A percentile compares a stretch with the other conserved stretches of the same genome.
Evolutionary conservation across 1,140 invertebrate genomes (phyloP).

Genomic region (Hypsibius dujardini): DNA sequence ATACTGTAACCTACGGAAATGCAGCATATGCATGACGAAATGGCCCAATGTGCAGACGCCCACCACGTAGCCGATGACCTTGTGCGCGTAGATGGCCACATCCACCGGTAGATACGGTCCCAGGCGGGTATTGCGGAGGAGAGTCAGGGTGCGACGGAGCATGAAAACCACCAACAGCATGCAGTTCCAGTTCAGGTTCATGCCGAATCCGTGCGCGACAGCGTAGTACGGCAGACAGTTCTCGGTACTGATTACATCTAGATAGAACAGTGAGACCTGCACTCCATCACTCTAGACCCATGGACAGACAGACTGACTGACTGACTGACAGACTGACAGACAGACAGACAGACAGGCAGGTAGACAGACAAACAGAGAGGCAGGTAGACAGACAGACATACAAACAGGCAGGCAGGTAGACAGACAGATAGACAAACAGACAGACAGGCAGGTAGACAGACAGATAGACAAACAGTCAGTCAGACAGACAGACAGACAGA

Average conservation of each 20-base stretch:
- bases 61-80: conserved; percentile 6
- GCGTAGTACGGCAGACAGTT: background rate
- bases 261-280: conserved; percentile 6
- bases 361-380: no score
- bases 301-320: no score
- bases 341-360: no score
- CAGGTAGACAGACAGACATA: no score
- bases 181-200: conserved; percentile 5
- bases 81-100: conserved; percentile 8
- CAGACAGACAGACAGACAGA: no score
- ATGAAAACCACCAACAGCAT: conserved; percentile 12
- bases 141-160: background rate
- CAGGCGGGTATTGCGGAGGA: background rate
- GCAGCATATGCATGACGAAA: conserved; percentile 1
- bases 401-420: no score
- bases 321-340: no score
- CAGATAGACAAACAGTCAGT: no score
- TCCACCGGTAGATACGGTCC: conserved; percentile 4
- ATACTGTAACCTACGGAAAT: conserved; percentile 1
- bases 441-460: no score
- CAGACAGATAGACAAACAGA: no score
- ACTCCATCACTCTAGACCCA: background rate
- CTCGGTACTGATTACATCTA: background rate
- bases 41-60: background rate
- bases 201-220: background rate